These are phyloP conservation scores for Halichoerus grypus DNA, from an alignment of 2,113 vertebrate genomes.

Conservation along the genomic window DNA sequence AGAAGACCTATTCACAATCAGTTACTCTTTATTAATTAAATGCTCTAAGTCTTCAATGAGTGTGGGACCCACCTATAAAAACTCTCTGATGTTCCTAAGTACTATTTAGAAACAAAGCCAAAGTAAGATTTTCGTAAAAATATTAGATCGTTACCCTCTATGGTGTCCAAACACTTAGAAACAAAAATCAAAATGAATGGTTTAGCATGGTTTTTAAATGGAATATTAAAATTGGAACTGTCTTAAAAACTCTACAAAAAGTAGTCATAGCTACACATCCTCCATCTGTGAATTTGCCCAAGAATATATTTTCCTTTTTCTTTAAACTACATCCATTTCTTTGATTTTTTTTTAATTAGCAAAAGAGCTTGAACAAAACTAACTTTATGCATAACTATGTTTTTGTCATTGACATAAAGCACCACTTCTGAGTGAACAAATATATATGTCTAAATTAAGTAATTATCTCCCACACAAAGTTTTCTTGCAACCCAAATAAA, in stretches of 20 bases:
- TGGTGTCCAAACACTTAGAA: constrained; percentile 58
- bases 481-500: constrained; percentile 34
- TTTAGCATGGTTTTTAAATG: constrained; percentile 12
- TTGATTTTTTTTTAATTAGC: constrained; percentile 24
- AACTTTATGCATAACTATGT: not conserved
- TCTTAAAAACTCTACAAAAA: constrained; percentile 48
- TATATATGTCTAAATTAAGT: constrained; percentile 30
- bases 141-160: constrained; percentile 25
- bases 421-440: not conserved
- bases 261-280: not conserved
- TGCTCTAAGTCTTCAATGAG: constrained; percentile 7
- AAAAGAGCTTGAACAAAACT: constrained; percentile 33
- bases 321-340: constrained; percentile 41
- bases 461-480: not conserved
- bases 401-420: constrained; percentile 41
- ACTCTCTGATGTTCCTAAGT: constrained; percentile 19
- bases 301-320: constrained; percentile 44
- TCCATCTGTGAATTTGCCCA: not conserved
- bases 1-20: constrained; percentile 42
- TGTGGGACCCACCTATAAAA: constrained; percentile 31
- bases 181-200: constrained; percentile 55
- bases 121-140: constrained; percentile 54
- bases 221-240: constrained; percentile 42
- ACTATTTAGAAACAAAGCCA: constrained; percentile 50
- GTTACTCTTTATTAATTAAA: constrained; percentile 51